A percentile compares a stretch with the other conserved stretches of the same genome.
phyloP scores from a whole-genome alignment of 2,113 vertebrate genomes.

The Dicerorhinus sumatrensis region DNA sequence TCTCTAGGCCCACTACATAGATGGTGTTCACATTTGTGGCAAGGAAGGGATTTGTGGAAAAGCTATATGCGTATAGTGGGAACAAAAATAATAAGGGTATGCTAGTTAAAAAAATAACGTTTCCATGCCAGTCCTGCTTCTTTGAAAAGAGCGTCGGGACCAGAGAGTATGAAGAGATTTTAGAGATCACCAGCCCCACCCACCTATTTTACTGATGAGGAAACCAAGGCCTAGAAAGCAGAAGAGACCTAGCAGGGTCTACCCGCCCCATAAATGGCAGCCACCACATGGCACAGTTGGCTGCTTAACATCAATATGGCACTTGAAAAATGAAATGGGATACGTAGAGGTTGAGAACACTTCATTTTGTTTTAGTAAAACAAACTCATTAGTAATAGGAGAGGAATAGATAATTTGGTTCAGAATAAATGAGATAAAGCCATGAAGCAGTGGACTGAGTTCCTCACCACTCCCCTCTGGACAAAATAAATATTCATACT shows the following conservation, averaged over 20 bases:
- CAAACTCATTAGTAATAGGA: background rate
- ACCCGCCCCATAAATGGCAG: background rate
- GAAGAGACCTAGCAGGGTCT: background rate
- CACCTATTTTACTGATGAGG: background rate
- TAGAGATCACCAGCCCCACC: background rate
- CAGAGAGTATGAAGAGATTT: background rate
- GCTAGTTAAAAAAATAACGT: background rate
- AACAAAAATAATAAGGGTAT: background rate
- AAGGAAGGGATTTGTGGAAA: background rate
- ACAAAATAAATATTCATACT: background rate
- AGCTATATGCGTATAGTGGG: background rate
- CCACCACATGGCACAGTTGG: background rate
- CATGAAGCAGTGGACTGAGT: background rate
- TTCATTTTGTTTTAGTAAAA: conserved; percentile 31
- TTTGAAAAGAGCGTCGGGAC: background rate
- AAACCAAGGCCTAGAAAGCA: background rate
- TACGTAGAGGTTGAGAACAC: background rate
- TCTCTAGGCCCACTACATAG: background rate
- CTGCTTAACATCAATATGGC: background rate
- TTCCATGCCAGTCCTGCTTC: background rate
- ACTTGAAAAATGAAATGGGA: background rate
- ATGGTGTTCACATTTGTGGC: background rate
- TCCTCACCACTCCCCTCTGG: background rate
- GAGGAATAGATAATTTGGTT: background rate
- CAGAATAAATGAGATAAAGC: background rate